Evolutionary conservation across 2,888 invertebrate genomes (phyloP).

Genomic region (Lucinisca nassula): DNA sequence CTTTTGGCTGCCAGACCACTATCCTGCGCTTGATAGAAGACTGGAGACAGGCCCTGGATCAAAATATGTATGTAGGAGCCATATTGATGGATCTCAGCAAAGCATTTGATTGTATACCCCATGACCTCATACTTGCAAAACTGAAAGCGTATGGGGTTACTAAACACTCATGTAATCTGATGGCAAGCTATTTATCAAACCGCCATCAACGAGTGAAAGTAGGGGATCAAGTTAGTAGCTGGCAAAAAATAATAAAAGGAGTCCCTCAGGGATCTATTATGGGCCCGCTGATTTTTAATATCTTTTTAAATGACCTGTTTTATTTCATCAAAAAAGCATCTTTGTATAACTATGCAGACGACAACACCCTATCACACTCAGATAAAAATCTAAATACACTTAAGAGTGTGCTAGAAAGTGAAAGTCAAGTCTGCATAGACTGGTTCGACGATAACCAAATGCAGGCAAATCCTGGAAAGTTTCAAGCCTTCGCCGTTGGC

Average conservation of each 20-base stretch:
- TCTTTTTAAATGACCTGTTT: neutral
- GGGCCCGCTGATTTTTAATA: neutral
- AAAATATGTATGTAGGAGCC: constrained; percentile 11
- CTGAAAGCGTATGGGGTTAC: constrained; percentile 20
- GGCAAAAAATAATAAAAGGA: neutral
- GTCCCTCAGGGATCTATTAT: neutral
- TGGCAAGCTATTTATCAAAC: constrained; percentile 25
- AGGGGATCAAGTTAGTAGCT: neutral
- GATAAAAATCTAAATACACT: neutral
- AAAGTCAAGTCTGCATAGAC: neutral
- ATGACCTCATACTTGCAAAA: constrained; percentile 5
- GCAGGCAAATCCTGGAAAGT: neutral
- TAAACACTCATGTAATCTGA: constrained; percentile 2
- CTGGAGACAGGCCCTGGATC: neutral
- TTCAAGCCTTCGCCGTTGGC: neutral
- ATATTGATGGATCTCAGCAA: neutral
- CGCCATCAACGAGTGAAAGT: neutral
- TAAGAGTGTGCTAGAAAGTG: neutral
- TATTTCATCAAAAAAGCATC: neutral
- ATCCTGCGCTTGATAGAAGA: constrained; percentile 7
- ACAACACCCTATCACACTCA: neutral
- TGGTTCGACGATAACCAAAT: constrained; percentile 12
- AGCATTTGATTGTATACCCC: constrained; percentile 5
- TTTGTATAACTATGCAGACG: neutral
- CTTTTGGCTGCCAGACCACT: constrained; percentile 37